Evolutionary conservation across 2,888 invertebrate species (phyloP), one percentile per base, ranked within the genome.

Genomic region (Agrochola circellaris): DNA sequence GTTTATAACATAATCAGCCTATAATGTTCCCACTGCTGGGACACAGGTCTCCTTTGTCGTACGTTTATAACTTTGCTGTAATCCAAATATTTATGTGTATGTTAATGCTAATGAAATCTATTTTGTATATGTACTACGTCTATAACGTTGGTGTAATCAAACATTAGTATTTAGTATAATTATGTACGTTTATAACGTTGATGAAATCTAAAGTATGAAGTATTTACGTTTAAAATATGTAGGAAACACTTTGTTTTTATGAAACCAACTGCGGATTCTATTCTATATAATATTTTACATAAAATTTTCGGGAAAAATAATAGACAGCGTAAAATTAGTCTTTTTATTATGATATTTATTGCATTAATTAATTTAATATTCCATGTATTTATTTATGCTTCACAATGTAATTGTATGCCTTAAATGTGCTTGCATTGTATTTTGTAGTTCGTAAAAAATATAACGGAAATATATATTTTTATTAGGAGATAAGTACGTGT

Each of bases 391-490:
- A 42, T 67, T 23, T 30, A 30, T 9, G 1, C 6, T 30, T 73
- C 42, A 15, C 7, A 30, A 17, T 20, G 30, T 30, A 56, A 17
- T 67, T 67, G 30, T 56, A 48, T 23, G 13, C 30, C 23, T 48
- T 48, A 17, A 60, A 77, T 23, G 23, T 38, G 48, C 60, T 77
- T 77, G 60, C 60, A 73, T 51, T 23, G 26, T 38, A 74, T 6
- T 51, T 61, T 61, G 30, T 61, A 42, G 26, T 61, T 76, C 17
- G 38, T 75, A n/a, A 51, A 51, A 17, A 51, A 42, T 20, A 8
- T 64, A 78, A n/a, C 2, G 6, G 17, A 20, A 61, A 61, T 64
- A 62, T 78, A 65, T 65, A 78, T 77, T 65, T 65, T 4, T 78
- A 42, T 23, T 54, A 23, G 7, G 38, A 51, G n/a, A n/a, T 34